Evolutionary conservation across 2,797 vertebrate genomes (phyloP), one percentile per base, ranked within the genome.

Genomic region (Lagodon rhomboides): DNA sequence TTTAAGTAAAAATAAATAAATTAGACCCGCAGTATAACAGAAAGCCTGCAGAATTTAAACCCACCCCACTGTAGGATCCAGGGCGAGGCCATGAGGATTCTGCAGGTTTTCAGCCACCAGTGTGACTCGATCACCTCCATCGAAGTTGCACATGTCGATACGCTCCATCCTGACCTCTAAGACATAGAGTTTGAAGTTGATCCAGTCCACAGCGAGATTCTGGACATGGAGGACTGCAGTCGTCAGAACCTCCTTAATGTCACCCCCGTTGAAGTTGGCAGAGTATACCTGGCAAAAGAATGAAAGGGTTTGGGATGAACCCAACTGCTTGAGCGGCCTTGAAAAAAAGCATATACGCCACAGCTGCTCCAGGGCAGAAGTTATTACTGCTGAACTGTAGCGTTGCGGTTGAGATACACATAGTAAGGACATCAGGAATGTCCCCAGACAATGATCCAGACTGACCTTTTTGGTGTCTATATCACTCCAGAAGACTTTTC

Each of bases 151-250:
- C 74, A 89, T 41, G 54, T 96, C 95, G 9, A 96, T 95, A 34
- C 95, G 93, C 66, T 95, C 92, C 85, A 95, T 86, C 69, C 3
- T 76, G 1, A 87, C 89, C 23, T 96, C 95, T 11, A 96, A 79
- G 30, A 96, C 80, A 13, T 96, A 96, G 15, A 96, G 94, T 78
- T 96, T 95, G 53, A 94, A 91, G 86, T 94, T 96, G 87, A 96
- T 56, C 95, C 95, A 96, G 79, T 96, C 95, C 47, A 95, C 93
- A 1, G 94, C 95, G 0, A 96, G 79, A 81, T 94, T 96, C 79
- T 95, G 94, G 20, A 93, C 93, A 68, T 38, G 92, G 12, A 91
- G 82, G 27, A 94, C 94, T 1, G 91, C 90, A 12, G 72, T 30
- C 1, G 87, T 90, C 63, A 96, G 82, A 68, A 96, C 73, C 85